These are phyloP conservation scores for Parambassis ranga DNA, from an alignment of 2,797 vertebrate genomes.

Conservation along the genomic window DNA sequence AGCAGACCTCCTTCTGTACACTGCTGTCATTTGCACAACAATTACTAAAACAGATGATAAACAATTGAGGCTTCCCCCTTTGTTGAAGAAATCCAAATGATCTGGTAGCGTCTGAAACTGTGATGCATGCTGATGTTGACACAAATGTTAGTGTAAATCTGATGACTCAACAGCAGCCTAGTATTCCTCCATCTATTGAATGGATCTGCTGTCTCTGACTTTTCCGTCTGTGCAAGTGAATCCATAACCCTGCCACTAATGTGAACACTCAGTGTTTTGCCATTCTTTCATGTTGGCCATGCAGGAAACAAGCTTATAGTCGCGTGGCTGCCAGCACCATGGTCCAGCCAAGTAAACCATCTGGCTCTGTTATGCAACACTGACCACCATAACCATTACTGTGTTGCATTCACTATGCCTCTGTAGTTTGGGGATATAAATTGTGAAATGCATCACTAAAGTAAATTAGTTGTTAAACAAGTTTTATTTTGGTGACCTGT, in stretches of 20 bases:
- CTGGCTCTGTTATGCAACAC: constrained; percentile 71
- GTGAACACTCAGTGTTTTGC: constrained; percentile 57
- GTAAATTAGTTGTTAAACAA: constrained; percentile 15
- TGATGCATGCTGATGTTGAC: constrained; percentile 45
- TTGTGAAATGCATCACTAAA: constrained; percentile 19
- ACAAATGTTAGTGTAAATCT: constrained; percentile 44
- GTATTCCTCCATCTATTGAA: constrained; percentile 37
- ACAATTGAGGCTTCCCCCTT: constrained; percentile 8
- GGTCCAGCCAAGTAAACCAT: constrained; percentile 72
- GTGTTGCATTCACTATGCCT: constrained; percentile 23
- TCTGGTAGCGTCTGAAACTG: constrained; percentile 15
- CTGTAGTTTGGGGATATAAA: constrained; percentile 31
- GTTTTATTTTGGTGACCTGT: neutral
- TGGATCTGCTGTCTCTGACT: constrained; percentile 50
- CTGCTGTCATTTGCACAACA: neutral
- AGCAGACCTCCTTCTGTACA: neutral
- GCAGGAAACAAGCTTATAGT: constrained; percentile 62
- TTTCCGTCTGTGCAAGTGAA: constrained; percentile 45
- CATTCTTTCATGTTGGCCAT: constrained; percentile 57
- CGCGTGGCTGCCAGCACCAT: constrained; percentile 55
- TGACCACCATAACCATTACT: constrained; percentile 54
- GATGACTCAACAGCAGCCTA: constrained; percentile 51
- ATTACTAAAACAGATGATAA: neutral
- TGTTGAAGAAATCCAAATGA: constrained; percentile 9
- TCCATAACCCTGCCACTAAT: constrained; percentile 53